Conservation (phyloP, 2,113 vertebrate species). For the Rissa tridactyla region DNA sequence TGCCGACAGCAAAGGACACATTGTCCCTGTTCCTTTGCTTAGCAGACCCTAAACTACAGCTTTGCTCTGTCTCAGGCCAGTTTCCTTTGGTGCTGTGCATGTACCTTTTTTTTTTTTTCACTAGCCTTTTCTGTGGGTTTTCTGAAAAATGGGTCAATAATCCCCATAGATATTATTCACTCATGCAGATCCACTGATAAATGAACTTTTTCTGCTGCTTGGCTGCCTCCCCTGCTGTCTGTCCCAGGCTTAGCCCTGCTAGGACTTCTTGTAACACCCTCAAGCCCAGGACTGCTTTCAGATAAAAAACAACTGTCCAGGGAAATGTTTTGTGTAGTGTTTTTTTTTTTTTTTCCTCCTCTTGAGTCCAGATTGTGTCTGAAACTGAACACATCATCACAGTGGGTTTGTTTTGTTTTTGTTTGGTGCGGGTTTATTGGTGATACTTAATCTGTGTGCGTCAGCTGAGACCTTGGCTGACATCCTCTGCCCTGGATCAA, state of each 20-base stretch:
- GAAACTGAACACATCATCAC: not conserved
- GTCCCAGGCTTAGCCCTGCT: not conserved
- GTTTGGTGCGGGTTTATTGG: not conserved
- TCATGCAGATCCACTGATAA: not conserved
- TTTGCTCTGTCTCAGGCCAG: not conserved
- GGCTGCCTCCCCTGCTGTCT: not conserved
- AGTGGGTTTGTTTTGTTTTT: not conserved
- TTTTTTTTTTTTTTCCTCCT: not conserved
- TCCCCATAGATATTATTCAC: not conserved
- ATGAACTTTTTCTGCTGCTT: not conserved
- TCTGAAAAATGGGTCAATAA: not conserved
- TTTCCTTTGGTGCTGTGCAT: not conserved
- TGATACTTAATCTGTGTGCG: not conserved
- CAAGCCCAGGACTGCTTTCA: not conserved
- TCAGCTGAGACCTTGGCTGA: constrained; percentile 24
- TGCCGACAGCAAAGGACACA: not conserved
- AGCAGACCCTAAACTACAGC: not conserved
- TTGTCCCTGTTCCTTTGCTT: not conserved
- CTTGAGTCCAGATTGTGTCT: not conserved
- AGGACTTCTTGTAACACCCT: not conserved
- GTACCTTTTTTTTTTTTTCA: not conserved
- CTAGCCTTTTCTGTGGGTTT: not conserved
- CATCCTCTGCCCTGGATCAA: not conserved
- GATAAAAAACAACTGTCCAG: not conserved
- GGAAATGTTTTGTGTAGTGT: not conserved